A percentile compares a stretch with the other conserved stretches of the same genome.
These are phyloP conservation scores for Drosophila arizonae DNA, from an alignment of 1,140 invertebrate genomes.

Conservation along the genomic window DNA sequence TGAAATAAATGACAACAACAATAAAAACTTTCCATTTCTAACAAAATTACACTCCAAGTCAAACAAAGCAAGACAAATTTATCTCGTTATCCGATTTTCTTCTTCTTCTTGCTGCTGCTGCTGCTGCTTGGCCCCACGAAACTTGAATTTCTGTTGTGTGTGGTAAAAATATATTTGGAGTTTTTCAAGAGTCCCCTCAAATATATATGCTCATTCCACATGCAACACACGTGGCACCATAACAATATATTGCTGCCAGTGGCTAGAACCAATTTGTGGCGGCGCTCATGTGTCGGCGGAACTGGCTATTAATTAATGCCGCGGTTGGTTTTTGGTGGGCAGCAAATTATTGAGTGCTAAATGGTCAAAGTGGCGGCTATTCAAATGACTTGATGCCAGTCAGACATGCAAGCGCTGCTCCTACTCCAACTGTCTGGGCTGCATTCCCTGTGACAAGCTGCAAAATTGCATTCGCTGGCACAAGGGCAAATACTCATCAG, in stretches of 20 bases:
- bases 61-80: slow-evolving; percentile 71
- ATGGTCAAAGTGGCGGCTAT: slow-evolving; percentile 61
- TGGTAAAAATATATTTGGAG: slow-evolving; percentile 42
- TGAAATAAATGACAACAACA: slow-evolving; percentile 59
- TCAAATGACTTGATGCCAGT: slow-evolving; percentile 44
- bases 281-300: slow-evolving; percentile 49
- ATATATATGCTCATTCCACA: slow-evolving; percentile 27
- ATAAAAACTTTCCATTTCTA: slow-evolving; percentile 79
- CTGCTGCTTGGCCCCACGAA: slow-evolving; percentile 18
- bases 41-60: slow-evolving; percentile 62
- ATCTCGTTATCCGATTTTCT: slow-evolving; percentile 57
- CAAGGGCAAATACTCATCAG: neutral
- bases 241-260: slow-evolving; percentile 15
- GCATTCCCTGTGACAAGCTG: slow-evolving; percentile 36
- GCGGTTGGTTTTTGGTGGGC: slow-evolving; percentile 33
- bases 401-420: slow-evolving; percentile 49
- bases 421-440: neutral
- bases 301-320: slow-evolving; percentile 64
- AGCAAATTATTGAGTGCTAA: slow-evolving; percentile 66
- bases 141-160: slow-evolving; percentile 12
- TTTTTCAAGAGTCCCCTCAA: slow-evolving; percentile 11
- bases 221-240: slow-evolving; percentile 49
- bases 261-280: slow-evolving; percentile 58
- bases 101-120: slow-evolving; percentile 21
- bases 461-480: slow-evolving; percentile 27